Evolutionary conservation across 2,113 vertebrate genomes (phyloP).

Genomic region (Epinephelus lanceolatus): DNA sequence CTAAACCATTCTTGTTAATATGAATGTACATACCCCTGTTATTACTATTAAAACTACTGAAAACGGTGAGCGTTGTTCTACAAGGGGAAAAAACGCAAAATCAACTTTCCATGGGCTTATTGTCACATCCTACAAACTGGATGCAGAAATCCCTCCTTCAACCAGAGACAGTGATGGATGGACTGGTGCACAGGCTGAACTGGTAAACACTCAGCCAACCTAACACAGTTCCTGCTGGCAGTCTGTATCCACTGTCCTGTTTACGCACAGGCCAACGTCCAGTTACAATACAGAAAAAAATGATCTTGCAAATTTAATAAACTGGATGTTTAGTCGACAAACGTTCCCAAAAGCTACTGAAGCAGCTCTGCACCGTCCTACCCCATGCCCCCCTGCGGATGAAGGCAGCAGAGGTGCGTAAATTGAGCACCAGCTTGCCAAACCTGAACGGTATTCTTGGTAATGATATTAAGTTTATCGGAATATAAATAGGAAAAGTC

Average conservation of each 20-base stretch:
- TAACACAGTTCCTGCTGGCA: constrained; percentile 18
- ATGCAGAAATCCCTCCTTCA: constrained; percentile 42
- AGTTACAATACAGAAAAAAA: not conserved
- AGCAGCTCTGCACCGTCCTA: constrained; percentile 67
- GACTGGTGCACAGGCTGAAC: constrained; percentile 69
- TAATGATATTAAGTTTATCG: not conserved
- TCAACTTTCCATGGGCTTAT: not conserved
- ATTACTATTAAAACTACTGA: not conserved
- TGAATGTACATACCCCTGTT: not conserved
- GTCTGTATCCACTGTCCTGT: not conserved
- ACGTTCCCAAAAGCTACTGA: not conserved
- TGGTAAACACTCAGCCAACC: constrained; percentile 55
- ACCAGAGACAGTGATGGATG: constrained; percentile 49
- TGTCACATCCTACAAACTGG: not conserved
- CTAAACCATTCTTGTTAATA: not conserved
- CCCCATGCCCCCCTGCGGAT: constrained; percentile 66
- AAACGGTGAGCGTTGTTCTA: not conserved
- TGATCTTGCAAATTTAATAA: not conserved
- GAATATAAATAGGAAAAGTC: not conserved
- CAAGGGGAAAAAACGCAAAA: not conserved
- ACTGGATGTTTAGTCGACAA: rapidly evolving
- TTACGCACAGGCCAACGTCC: not conserved
- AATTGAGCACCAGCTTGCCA: not conserved
- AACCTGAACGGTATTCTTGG: not conserved
- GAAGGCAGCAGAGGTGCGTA: not conserved